Conservation (phyloP, 30 jellyfish, hydroid and myxozoan genomes). For the Catostylus mosaicus region DNA sequence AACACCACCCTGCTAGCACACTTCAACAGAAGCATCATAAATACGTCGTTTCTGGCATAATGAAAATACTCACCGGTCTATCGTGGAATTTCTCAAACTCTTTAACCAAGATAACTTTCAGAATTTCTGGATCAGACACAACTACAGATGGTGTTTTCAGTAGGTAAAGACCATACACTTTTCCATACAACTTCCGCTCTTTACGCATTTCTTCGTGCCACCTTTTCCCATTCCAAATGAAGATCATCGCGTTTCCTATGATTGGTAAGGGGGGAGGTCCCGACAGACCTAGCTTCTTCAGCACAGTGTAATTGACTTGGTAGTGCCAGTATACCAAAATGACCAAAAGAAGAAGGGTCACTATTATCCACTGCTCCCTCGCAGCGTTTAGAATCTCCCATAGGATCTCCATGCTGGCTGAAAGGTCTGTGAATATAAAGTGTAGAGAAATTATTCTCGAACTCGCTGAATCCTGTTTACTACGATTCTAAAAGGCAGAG, state of each 20-base stretch:
- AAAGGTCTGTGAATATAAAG: no score
- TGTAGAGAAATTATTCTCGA: no score
- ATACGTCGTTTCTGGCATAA: not conserved
- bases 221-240: not conserved
- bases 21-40: no score
- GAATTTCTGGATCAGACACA: conserved; percentile 58
- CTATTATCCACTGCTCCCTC: conserved; percentile 63
- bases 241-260: conserved; percentile 21
- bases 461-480: no score
- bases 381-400: not conserved
- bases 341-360: conserved; percentile 8
- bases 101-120: conserved; percentile 55
- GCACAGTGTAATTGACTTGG: conserved; percentile 1
- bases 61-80: conserved; percentile 54
- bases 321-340: conserved; percentile 38
- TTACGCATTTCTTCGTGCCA: conserved; percentile 7
- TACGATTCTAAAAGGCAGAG: no score
- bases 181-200: conserved; percentile 46
- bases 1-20: no score
- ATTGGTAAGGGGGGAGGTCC: conserved; percentile 73
- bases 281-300: conserved; percentile 44
- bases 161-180: conserved; percentile 35
- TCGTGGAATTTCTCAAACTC: conserved; percentile 70
- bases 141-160: conserved; percentile 19
- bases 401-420: conserved; percentile 6